Evolutionary conservation across 2,797 vertebrate species (phyloP).

Genomic region (Ceryle rudis): DNA sequence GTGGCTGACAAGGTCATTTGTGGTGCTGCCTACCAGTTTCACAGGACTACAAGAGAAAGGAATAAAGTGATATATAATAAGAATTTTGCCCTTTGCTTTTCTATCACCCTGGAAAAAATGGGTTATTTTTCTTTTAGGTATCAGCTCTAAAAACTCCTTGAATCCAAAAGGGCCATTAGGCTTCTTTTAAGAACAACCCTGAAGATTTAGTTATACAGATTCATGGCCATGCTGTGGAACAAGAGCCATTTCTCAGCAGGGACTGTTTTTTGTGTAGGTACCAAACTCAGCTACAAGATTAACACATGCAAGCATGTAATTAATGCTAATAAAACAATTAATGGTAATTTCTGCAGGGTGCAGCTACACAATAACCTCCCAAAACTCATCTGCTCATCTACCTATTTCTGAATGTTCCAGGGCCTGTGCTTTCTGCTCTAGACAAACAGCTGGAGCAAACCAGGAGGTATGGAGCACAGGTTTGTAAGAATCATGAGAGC

Average conservation of each 20-base stretch:
- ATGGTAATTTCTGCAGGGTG: background rate
- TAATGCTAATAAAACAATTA: background rate
- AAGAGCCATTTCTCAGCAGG: background rate
- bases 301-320: background rate
- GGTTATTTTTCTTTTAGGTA: background rate
- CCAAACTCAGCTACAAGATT: background rate
- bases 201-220: background rate
- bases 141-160: background rate
- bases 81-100: background rate
- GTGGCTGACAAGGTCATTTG: slow-evolving; percentile 33
- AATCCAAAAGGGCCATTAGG: background rate
- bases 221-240: rapidly evolving
- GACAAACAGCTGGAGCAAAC: background rate
- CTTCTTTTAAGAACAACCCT: background rate
- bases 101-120: background rate
- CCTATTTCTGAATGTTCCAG: background rate
- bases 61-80: background rate
- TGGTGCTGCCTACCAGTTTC: slow-evolving; percentile 43
- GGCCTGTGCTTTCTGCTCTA: background rate
- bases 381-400: background rate
- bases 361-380: background rate
- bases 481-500: background rate
- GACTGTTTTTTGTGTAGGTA: background rate
- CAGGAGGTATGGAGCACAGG: background rate
- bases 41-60: slow-evolving; percentile 53